phyloP scores from a whole-genome alignment of 2,113 vertebrate species.

The Platichthys flesus region DNA sequence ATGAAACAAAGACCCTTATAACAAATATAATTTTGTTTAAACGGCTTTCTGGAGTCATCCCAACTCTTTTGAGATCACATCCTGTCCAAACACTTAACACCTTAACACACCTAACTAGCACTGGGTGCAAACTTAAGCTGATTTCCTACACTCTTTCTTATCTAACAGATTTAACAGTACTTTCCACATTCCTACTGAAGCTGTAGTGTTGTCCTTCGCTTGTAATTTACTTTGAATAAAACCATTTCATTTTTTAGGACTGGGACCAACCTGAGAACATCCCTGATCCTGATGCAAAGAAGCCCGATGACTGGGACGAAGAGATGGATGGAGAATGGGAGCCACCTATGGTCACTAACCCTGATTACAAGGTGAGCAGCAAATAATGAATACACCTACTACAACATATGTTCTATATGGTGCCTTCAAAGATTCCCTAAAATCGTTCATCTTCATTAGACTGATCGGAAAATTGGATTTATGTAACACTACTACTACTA shows the following conservation, averaged over 20 bases:
- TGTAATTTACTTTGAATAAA: background rate
- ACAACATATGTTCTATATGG: background rate
- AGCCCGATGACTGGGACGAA: slow-evolving; percentile 88
- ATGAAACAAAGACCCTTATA: too few species aligned
- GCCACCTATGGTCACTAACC: slow-evolving; percentile 85
- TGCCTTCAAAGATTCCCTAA: too few species aligned
- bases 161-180: too few species aligned
- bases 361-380: slow-evolving; percentile 84
- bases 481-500: too few species aligned
- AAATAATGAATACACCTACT: background rate
- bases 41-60: background rate
- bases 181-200: too few species aligned
- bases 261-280: slow-evolving; percentile 89
- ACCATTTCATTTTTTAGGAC: slow-evolving; percentile 68
- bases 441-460: too few species aligned
- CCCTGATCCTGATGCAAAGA: slow-evolving; percentile 87
- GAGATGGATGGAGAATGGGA: slow-evolving; percentile 90
- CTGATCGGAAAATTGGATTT: too few species aligned
- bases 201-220: too few species aligned
- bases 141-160: background rate
- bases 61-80: too few species aligned
- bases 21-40: background rate
- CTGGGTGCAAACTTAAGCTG: too few species aligned
- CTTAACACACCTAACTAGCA: too few species aligned
- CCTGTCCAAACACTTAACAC: too few species aligned